These are phyloP conservation scores for Tapera naevia DNA, from an alignment of 2,797 vertebrate genomes.

Conservation along the genomic window DNA sequence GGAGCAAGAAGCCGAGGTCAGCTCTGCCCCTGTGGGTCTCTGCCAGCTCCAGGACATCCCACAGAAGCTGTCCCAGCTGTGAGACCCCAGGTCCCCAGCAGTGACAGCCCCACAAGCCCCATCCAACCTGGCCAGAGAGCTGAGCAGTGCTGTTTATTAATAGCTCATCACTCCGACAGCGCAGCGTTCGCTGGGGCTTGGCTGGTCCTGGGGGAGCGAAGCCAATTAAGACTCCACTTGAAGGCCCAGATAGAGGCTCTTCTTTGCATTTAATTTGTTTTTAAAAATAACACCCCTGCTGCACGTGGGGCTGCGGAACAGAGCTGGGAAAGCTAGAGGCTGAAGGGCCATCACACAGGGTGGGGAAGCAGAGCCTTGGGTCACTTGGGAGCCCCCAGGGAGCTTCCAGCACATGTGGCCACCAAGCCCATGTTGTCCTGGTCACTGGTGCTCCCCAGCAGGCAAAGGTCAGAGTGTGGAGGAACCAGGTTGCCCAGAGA, in stretches of 20 bases:
- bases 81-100: neutral
- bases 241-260: constrained; percentile 32
- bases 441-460: neutral
- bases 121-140: accelerated
- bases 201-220: neutral
- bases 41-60: neutral
- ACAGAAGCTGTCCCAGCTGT: neutral
- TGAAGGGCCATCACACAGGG: accelerated
- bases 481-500: neutral
- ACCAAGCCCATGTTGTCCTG: accelerated
- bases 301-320: neutral
- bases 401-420: neutral
- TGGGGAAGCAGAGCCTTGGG: neutral
- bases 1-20: neutral
- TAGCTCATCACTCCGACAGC: neutral
- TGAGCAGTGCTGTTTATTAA: neutral
- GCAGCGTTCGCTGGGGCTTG: neutral
- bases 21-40: accelerated
- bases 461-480: neutral
- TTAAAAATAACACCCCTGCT: constrained; percentile 25
- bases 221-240: constrained; percentile 11
- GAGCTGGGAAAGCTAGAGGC: neutral
- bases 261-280: constrained; percentile 16
- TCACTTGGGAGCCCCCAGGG: neutral
- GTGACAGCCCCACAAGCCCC: neutral